Evolutionary conservation across 2,797 vertebrate species (phyloP).

Genomic region (Leptodactylus fallax): DNA sequence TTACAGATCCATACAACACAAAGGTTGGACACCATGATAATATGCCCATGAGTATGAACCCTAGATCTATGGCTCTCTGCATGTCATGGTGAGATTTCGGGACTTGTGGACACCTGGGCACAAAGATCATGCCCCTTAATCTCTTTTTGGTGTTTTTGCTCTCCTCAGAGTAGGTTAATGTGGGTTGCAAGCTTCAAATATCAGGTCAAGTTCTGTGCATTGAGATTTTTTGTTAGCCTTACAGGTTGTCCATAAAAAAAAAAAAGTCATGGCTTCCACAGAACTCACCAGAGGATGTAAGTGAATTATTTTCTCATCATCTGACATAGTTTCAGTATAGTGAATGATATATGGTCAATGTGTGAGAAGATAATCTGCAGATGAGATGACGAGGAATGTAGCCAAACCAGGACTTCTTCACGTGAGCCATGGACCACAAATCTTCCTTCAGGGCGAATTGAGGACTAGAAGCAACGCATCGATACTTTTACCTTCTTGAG

Average conservation of each 20-base stretch:
- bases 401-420: slow-evolving; percentile 21
- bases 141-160: no score
- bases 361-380: not conserved
- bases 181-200: not conserved
- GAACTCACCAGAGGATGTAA: not conserved
- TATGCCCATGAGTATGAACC: not conserved
- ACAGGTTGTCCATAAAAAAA: not conserved
- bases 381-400: slow-evolving; percentile 26
- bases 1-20: not conserved
- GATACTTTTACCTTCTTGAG: slow-evolving; percentile 20
- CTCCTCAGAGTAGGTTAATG: not conserved
- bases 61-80: not conserved
- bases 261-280: not conserved
- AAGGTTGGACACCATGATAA: not conserved
- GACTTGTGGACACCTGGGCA: no score
- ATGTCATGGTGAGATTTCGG: no score
- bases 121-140: no score
- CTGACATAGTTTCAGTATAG: not conserved
- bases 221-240: not conserved
- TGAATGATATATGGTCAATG: not conserved
- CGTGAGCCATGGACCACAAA: not conserved
- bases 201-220: not conserved
- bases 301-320: not conserved
- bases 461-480: slow-evolving; percentile 10
- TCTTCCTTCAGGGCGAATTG: slow-evolving; percentile 3